Percentiles rank a stretch among this genome's conserved stretches.
Evolutionary conservation across 2,888 invertebrate genomes (phyloP).

Genomic region (Idaea dimidiata): DNA sequence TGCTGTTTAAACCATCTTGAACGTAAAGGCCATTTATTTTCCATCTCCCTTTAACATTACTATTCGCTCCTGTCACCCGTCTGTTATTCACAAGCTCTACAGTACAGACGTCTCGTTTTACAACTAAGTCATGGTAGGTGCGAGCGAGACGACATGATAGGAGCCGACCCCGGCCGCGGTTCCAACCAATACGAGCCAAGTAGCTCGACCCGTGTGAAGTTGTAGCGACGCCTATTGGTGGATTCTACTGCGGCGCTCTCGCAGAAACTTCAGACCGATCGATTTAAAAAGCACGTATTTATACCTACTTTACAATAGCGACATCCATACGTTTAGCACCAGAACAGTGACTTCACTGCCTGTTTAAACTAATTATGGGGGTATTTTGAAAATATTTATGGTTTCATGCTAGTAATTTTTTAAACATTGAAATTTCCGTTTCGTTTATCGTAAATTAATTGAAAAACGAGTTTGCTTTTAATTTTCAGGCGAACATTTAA

Average conservation of each 20-base stretch:
- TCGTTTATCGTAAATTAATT: neutral
- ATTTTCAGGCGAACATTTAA: too few relatives aligned
- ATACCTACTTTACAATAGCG: neutral
- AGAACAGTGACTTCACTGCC: slow-evolving; percentile 14
- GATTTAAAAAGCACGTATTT: neutral
- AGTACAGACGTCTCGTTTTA: slow-evolving; percentile 4
- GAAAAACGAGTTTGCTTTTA: too few relatives aligned
- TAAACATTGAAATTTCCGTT: neutral
- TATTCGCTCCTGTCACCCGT: slow-evolving; percentile 2
- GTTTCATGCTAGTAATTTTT: neutral
- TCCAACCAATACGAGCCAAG: neutral
- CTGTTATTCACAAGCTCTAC: slow-evolving; percentile 17
- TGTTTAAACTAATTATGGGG: neutral
- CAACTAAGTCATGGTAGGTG: slow-evolving; percentile 9
- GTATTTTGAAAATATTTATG: neutral
- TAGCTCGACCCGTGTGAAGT: neutral
- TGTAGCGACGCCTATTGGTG: neutral
- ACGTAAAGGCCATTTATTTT: neutral
- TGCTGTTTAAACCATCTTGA: neutral
- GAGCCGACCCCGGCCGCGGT: too few relatives aligned
- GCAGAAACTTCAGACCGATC: neutral
- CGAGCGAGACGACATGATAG: neutral
- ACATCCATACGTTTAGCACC: slow-evolving; percentile 14
- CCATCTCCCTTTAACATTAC: neutral
- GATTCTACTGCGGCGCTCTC: neutral